Base-by-base conservation (phyloP, 53 echinoderm and acorn worm genomes). In the Apostichopus leukothele region DNA sequence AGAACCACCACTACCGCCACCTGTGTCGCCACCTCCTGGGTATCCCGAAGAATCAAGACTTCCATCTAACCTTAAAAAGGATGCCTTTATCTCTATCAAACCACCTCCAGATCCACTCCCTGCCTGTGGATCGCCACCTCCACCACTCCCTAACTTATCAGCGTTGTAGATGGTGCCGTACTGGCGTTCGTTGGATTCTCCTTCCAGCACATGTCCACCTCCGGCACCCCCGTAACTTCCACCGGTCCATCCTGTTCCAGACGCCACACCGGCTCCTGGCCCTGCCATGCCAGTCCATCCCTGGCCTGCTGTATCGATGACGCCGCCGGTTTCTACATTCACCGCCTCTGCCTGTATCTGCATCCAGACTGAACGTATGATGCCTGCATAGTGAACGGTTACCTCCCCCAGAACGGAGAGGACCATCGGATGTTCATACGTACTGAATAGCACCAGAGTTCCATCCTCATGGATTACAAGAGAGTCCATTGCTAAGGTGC, bases 1-100 rank as follows among this genome's bases (percentile, higher is more conserved):
- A 73, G 94, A 85, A 53, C 96, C 96, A 76, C 93, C 96, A 74
- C 94, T 94, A 53, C 96, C 96, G 76, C 96, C 96, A 90, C 96
- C 94, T 74, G 90, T 73, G 23, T 53, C n/a, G 66, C 88, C 85
- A 51, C 18, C 75, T 7, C 90, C 91, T 52, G 27, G 23, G 18
- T 51, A 74, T 50, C 96, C 96, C 91, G 89, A 76, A 26, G 94
- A 94, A 78, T 79, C 88, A 22, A 96, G 66, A 12, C 89, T 88
- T 68, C 96, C 96, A 92, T 96, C 96, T 67, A 96, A 51, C 73
- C 94, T 88, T 22, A 96, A 71, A 18, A 53, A 51, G 6, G 75
- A 73, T 26, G 90, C 60, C 25, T 23, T 71, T 2, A 96, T 90
- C 54, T 53, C 87, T 8, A 96, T 76, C 60, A 94, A 23, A 14